Evolutionary conservation across 2,113 vertebrate species (phyloP), one percentile per base, ranked within the genome.

Genomic region (Microtus montanus): DNA sequence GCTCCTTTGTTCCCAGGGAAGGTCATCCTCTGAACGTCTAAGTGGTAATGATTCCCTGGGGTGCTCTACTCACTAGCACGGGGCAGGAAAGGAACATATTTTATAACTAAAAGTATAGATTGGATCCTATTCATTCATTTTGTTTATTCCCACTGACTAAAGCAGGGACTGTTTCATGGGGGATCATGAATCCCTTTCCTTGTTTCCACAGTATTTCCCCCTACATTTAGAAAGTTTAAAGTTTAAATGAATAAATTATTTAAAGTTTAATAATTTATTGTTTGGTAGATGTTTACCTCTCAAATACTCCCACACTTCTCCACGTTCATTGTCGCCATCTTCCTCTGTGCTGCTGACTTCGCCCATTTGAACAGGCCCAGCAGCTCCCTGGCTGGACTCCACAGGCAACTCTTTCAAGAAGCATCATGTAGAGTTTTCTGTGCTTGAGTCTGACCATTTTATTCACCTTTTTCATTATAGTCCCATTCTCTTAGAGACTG

Each of bases 121-220:
- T 52, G 66, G 52, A 82, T 70, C 6, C 41, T 89, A 89, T 75
- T 93, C 4, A 79, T 11, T 70, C 64, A 87, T 44, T 70, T 47
- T 78, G 41, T 90, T 90, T 58, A 64, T 14, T 96, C 91, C n/a
- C 35, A 95, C 6, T 70, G 54, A 54, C 9, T 38, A 86, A 73
- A 86, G 47, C 33, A 93, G 54, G 83, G 47, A 93, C 52, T 49
- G 30, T 64, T 84, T 87, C 49, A 66, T 4, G 10, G 38, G 11
- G 78, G 79, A 82, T 35, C 63, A 44, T 22, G n/a, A 78, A 79
- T 74, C 5, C 13, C 13, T 83, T 93, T 74, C 66, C 13, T 77
- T 20, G n/a, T 38, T 71, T 79, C 70, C 38, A 26, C 7, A 80
- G 24, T 47, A 49, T 84, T 92, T 90, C 47, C 79, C 49, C 13